Evolutionary conservation across 2,888 invertebrate species (phyloP), one percentile per base, ranked within the genome.

Genomic region (Noctua comes): DNA sequence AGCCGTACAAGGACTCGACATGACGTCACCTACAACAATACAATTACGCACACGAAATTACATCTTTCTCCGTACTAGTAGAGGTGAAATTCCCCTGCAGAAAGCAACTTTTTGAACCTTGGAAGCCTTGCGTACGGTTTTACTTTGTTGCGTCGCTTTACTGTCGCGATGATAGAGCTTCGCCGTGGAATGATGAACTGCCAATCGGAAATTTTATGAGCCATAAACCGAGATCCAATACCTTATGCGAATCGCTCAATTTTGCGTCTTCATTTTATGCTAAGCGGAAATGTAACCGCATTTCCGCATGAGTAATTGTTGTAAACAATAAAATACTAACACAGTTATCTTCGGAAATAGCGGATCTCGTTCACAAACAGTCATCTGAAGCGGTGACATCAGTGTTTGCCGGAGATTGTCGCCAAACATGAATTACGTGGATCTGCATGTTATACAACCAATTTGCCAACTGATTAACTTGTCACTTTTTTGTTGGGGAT

Each of bases 1-100:
- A 91, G 93, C 94, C 95, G 95, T 95, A 92, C 96, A 97, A 97
- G 97, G 97, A 94, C 97, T 94, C 89, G 54, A 83, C 87, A 86
- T 94, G 92, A 94, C 94, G 94, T 95, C 95, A 95, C 89, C 83
- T 87, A 83, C 91, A 89, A 88, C 93, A 92, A 92, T 88, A 83
- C 79, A 78, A 85, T 89, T 89, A 89, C 93, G 91, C 84, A 86
- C 89, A 85, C 82, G 40, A 87, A 77, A 83, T 85, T 66, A 79
- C 78, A 85, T 94, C 90, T 90, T 91, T 90, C 86, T 80, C 82
- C 86, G 76, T 90, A 83, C 80, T 57, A 78, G 76, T 78, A 91
- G 79, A 85, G 90, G 76, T 69, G 81, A 92, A 86, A 89, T 85
- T 93, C 62, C 89, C 69, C 70, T 89, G 80, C 83, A 78, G 66